Evolutionary conservation across 2,113 vertebrate genomes (phyloP), one percentile per base, ranked within the genome.

Genomic region (Eurypyga helias): DNA sequence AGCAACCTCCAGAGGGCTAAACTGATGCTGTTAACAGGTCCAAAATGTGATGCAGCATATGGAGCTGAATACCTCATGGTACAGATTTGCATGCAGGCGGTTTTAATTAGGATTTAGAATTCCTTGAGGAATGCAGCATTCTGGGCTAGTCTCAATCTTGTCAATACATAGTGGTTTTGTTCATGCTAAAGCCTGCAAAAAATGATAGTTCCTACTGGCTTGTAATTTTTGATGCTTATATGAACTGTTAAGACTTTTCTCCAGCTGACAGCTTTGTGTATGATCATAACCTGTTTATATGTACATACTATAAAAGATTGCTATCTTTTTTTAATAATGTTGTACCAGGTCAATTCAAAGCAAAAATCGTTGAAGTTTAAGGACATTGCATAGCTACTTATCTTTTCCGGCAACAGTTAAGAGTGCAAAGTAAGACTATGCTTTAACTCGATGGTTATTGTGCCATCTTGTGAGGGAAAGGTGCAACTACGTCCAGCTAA

Each of bases 61-160:
- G 97, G 93, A 93, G 26, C 72, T 77, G 86, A 89, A 72, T 92
- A 82, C 75, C 94, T 97, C 67, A 84, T 86, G 93, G 91, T 96
- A 96, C 79, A 90, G 79, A 97, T 95, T 96, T 96, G 89, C 97
- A 97, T 97, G 95, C 93, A 90, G 92, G 96, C 96, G 87, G 94
- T 97, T 98, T 98, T 97, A 98, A 98, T 98, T 98, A 98, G 91
- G 91, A 95, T 94, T 97, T 96, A 96, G 82, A 97, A 82, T 97
- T 98, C 97, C 80, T 52, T 73, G 95, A 96, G 96, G 96, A 97
- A 83, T 93, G 90, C 93, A 96, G 94, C 91, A 81, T 93, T 96
- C 91, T 94, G 73, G 92, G 82, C 71, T 87, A 77, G 70, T 83
- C 60, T 91, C 79, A 62, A 2, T 75, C 87, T 95, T 92, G 86